These are phyloP conservation scores for Zaprionus lineosus DNA, from an alignment of 2,888 invertebrate genomes.

Conservation along the genomic window DNA sequence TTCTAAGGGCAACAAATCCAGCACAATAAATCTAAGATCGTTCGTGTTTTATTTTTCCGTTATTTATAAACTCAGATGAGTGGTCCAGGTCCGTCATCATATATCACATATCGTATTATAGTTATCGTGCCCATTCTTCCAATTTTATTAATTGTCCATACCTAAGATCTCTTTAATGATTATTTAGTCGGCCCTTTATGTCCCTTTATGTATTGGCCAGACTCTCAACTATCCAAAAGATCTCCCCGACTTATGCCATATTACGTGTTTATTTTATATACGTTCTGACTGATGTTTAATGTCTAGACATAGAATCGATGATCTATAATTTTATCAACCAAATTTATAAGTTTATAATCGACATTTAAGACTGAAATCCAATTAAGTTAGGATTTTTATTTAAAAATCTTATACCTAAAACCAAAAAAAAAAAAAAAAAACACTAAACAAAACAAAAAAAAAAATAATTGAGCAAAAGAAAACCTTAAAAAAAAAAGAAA, in stretches of 20 bases:
- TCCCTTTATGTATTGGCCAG: constrained; percentile 8
- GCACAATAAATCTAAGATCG: constrained; percentile 39
- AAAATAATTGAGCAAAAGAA: too few species aligned
- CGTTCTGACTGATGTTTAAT: constrained; percentile 57
- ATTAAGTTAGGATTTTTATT: constrained; percentile 39
- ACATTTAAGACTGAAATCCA: constrained; percentile 65
- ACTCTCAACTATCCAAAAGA: constrained; percentile 34
- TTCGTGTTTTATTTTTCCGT: constrained; percentile 30
- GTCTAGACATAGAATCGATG: too few species aligned
- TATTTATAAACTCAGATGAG: not conserved
- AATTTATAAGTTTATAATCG: constrained; percentile 8
- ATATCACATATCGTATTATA: too few species aligned
- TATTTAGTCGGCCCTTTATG: constrained; percentile 23
- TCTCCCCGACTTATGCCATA: constrained; percentile 55
- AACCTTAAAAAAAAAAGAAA: constrained; percentile 3
- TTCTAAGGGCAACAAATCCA: too few species aligned
- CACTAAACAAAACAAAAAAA: not conserved
- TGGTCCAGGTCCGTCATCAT: too few species aligned
- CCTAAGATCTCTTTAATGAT: constrained; percentile 52
- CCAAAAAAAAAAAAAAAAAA: constrained; percentile 36
- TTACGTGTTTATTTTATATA: constrained; percentile 47
- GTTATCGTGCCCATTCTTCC: constrained; percentile 24
- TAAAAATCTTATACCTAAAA: constrained; percentile 37
- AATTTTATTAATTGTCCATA: constrained; percentile 16
- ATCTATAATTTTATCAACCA: too few species aligned